These are phyloP conservation scores for Chelonoidis abingdonii DNA, from an alignment of 2,113 vertebrate species.

Conservation along the genomic window DNA sequence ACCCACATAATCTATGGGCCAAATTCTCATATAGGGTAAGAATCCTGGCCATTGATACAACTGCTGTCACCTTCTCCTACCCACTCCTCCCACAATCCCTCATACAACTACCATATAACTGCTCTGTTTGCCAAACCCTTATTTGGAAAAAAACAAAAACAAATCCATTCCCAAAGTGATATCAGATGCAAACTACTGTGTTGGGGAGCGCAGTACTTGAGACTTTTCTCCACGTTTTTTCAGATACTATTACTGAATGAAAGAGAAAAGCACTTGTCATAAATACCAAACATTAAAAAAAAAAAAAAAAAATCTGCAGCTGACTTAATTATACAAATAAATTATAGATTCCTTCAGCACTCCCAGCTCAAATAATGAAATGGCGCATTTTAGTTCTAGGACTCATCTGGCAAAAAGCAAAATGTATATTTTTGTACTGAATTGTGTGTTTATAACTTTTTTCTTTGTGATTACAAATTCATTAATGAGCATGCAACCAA, in stretches of 20 bases:
- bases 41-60: neutral
- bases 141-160: conserved; percentile 2
- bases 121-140: neutral
- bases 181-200: neutral
- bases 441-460: conserved; percentile 8
- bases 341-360: conserved; percentile 48
- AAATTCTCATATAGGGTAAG: neutral
- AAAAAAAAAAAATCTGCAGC: conserved; percentile 14
- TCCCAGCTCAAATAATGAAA: conserved; percentile 64
- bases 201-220: neutral
- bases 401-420: conserved; percentile 11
- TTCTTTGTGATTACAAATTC: conserved; percentile 14
- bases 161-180: conserved; percentile 53
- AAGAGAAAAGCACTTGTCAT: neutral
- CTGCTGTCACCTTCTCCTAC: neutral
- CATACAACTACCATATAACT: neutral
- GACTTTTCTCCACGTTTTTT: neutral
- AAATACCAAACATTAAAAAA: neutral
- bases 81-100: neutral
- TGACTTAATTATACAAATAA: conserved; percentile 48
- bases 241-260: neutral
- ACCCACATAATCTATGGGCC: neutral
- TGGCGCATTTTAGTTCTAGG: conserved; percentile 23
- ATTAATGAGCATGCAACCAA: conserved; percentile 17
- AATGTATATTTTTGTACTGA: neutral